These are phyloP conservation scores for Megalops atlanticus DNA, from an alignment of 2,113 vertebrate genomes.

Conservation along the genomic window DNA sequence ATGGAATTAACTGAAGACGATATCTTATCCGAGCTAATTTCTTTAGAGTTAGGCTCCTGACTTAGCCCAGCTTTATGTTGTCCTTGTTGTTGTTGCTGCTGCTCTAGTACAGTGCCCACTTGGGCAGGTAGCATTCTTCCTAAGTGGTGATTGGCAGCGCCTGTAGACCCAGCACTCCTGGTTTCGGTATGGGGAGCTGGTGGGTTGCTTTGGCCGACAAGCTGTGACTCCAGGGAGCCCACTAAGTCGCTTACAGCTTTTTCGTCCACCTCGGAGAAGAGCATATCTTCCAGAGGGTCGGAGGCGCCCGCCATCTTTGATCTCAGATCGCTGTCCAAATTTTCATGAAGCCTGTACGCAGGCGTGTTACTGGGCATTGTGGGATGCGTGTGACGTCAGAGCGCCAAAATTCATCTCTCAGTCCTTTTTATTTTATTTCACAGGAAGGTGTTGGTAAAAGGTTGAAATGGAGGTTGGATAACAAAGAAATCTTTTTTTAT, in stretches of 20 bases:
- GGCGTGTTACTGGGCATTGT: conserved; percentile 79
- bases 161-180: conserved; percentile 61
- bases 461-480: not conserved
- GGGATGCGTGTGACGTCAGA: conserved; percentile 74
- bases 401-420: conserved; percentile 31
- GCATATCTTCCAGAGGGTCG: conserved; percentile 87
- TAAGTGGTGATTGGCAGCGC: conserved; percentile 70
- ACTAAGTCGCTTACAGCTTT: conserved; percentile 85
- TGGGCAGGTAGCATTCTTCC: conserved; percentile 71
- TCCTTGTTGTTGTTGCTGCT: conserved; percentile 74
- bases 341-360: conserved; percentile 61
- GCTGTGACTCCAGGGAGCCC: conserved; percentile 82
- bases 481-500: not conserved
- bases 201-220: conserved; percentile 66
- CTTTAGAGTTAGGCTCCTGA: conserved; percentile 64
- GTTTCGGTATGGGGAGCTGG: conserved; percentile 60
- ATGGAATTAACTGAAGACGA: conserved; percentile 48
- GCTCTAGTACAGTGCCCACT: conserved; percentile 69
- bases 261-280: conserved; percentile 87
- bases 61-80: conserved; percentile 65
- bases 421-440: conserved; percentile 16
- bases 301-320: conserved; percentile 85
- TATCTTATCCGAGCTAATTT: conserved; percentile 56
- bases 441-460: not conserved
- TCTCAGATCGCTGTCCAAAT: conserved; percentile 73